Percentiles rank a stretch among this genome's conserved stretches.
Evolutionary conservation across 2,113 vertebrate genomes (phyloP).

Genomic region (Xerus inauris): DNA sequence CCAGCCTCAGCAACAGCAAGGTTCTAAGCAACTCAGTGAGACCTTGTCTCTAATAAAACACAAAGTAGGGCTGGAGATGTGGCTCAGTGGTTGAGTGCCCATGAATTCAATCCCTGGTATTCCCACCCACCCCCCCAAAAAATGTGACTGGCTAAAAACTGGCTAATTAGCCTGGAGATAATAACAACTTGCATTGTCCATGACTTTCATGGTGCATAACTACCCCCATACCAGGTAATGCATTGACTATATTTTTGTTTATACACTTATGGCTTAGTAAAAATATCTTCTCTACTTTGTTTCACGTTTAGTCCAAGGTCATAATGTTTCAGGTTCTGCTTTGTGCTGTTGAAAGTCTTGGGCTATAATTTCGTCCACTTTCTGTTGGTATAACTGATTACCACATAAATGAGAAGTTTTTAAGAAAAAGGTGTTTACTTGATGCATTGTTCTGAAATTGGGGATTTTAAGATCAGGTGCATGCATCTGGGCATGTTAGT

Average conservation of each 20-base stretch:
- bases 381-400: not conserved
- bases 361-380: not conserved
- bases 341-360: not conserved
- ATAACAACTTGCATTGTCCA: not conserved
- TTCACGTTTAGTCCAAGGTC: not conserved
- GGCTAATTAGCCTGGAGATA: not conserved
- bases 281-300: not conserved
- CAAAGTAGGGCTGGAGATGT: too few relatives aligned
- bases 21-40: too few relatives aligned
- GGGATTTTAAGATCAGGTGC: not conserved
- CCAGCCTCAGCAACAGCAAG: too few relatives aligned
- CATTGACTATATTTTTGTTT: not conserved
- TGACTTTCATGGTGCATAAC: not conserved
- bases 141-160: not conserved
- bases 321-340: not conserved
- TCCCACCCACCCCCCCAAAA: too few relatives aligned
- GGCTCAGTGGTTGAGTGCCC: too few relatives aligned
- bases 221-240: not conserved
- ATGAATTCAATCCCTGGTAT: too few relatives aligned
- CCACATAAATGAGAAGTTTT: not conserved
- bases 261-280: not conserved
- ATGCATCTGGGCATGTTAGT: not conserved
- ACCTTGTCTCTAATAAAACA: too few relatives aligned
- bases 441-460: not conserved
- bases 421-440: not conserved